Conservation (phyloP, 2,797 vertebrate species). For the Gymnoscopelus braueri region DNA sequence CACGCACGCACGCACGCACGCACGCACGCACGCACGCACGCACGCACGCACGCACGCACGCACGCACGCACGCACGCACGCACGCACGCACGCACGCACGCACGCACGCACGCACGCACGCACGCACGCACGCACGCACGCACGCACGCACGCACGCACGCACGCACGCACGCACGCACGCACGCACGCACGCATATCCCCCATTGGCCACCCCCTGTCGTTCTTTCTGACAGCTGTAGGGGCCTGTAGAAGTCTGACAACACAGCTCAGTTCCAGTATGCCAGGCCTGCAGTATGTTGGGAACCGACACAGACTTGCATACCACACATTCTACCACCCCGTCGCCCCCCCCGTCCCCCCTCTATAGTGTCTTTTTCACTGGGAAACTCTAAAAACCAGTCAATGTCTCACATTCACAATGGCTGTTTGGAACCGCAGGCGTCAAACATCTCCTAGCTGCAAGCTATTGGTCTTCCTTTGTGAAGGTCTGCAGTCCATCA, state of each 20-base stretch:
- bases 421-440: conserved; percentile 3
- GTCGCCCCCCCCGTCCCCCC: conserved; percentile 41
- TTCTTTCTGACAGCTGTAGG: conserved; percentile 79
- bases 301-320: conserved; percentile 78
- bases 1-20: conserved; percentile 31
- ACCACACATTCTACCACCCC: conserved; percentile 69
- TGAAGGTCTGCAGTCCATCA: too few species aligned
- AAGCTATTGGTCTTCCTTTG: background rate
- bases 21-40: too few species aligned
- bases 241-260: conserved; percentile 77
- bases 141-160: conserved; percentile 32
- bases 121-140: conserved; percentile 18
- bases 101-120: conserved; percentile 1
- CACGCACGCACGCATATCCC: conserved; percentile 25
- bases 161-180: conserved; percentile 6
- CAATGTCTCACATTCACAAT: conserved; percentile 44
- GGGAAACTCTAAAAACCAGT: conserved; percentile 46
- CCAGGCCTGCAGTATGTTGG: conserved; percentile 75
- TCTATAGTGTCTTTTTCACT: conserved; percentile 42
- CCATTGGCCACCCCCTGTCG: conserved; percentile 52
- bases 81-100: background rate
- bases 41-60: conserved; percentile 9
- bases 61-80: conserved; percentile 5
- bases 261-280: conserved; percentile 83
- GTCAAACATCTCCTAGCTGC: background rate